Percentiles rank a stretch among this genome's conserved stretches.
phyloP scores from a whole-genome alignment of 2,113 vertebrate genomes.

The Raja brachyura region DNA sequence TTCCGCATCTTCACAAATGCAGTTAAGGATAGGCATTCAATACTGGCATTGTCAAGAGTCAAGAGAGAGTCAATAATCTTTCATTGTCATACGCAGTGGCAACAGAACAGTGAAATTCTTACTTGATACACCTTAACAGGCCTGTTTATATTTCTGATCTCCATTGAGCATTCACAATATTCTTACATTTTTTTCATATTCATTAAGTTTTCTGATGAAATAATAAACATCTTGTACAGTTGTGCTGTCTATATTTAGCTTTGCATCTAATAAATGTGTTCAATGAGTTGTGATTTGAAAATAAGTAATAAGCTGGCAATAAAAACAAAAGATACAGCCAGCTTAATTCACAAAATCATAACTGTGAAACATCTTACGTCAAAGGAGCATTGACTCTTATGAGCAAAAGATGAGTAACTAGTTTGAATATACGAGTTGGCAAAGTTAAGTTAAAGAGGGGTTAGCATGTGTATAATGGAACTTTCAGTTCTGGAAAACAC shows the following conservation, averaged over 20 bases:
- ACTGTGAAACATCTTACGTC: neutral
- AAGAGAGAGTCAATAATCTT: no score
- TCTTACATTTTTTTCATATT: neutral
- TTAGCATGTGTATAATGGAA: neutral
- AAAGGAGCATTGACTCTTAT: neutral
- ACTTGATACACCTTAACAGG: no score
- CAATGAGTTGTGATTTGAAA: neutral
- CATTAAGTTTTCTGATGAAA: neutral
- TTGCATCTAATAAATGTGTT: neutral
- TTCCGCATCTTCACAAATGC: no score
- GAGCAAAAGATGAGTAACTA: neutral
- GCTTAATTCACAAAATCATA: neutral
- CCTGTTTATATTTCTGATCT: no score
- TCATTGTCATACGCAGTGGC: no score
- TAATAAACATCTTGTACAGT: neutral
- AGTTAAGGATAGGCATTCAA: no score
- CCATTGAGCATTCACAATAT: neutral
- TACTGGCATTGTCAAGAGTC: no score
- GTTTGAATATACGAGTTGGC: neutral
- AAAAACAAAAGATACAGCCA: neutral
- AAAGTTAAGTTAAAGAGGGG: neutral
- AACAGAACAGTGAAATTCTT: no score
- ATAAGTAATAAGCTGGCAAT: neutral
- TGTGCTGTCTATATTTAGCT: neutral
- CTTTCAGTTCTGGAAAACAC: neutral